A percentile compares a stretch with the other conserved stretches of the same genome.
Evolutionary conservation across 2,888 invertebrate genomes (phyloP).

Genomic region (Nephrotoma guestfalica): DNA sequence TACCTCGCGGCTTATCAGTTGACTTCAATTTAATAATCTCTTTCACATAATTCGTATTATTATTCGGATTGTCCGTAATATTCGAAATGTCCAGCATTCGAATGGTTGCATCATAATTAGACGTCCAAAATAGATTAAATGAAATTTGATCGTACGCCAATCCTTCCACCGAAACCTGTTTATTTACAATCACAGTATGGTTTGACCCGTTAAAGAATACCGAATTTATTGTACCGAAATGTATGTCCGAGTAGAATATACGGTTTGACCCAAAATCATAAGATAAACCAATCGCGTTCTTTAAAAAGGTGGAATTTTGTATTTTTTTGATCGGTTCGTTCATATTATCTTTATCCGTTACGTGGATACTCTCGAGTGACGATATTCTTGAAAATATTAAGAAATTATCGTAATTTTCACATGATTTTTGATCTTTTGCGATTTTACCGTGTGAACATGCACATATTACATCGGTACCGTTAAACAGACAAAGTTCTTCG

Average conservation of each 20-base stretch:
- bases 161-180: conserved; percentile 77
- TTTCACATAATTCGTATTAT: conserved; percentile 34
- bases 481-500: conserved; percentile 62
- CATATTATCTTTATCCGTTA: conserved; percentile 52
- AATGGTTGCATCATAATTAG: conserved; percentile 63
- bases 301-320: conserved; percentile 53
- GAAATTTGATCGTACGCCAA: conserved; percentile 58
- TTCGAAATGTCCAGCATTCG: conserved; percentile 22
- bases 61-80: conserved; percentile 17
- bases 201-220: conserved; percentile 67
- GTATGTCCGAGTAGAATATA: conserved; percentile 81
- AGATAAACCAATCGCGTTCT: conserved; percentile 74
- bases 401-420: conserved; percentile 64
- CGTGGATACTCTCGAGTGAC: conserved; percentile 66
- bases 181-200: conserved; percentile 52
- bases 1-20: conserved; percentile 69
- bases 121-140: conserved; percentile 71
- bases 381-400: conserved; percentile 71
- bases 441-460: conserved; percentile 73
- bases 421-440: conserved; percentile 45
- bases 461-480: conserved; percentile 52
- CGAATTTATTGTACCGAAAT: conserved; percentile 67
- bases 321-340: conserved; percentile 68
- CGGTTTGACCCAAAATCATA: conserved; percentile 55
- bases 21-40: conserved; percentile 46